phyloP scores from a whole-genome alignment of 2,797 vertebrate genomes.

The Rhadinocentrus ornatus region DNA sequence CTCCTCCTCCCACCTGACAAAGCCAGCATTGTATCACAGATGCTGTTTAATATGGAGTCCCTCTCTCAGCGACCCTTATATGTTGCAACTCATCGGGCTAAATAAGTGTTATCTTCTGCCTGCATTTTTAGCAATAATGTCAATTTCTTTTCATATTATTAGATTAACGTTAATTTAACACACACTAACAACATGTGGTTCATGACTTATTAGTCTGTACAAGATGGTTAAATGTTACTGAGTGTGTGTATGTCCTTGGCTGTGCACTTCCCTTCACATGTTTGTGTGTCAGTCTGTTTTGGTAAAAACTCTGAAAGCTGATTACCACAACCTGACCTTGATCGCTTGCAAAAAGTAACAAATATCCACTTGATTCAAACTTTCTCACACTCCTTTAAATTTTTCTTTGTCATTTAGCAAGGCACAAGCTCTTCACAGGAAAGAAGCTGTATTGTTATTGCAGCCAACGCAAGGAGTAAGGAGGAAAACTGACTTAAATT shows the following conservation, averaged over 20 bases:
- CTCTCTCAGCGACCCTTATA: slow-evolving; percentile 60
- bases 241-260: neutral
- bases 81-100: slow-evolving; percentile 28
- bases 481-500: slow-evolving; percentile 66
- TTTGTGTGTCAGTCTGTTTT: slow-evolving; percentile 22
- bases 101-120: slow-evolving; percentile 31
- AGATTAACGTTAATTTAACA: neutral
- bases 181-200: neutral
- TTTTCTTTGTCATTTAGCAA: slow-evolving; percentile 20
- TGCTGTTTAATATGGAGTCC: slow-evolving; percentile 78
- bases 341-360: slow-evolving; percentile 34
- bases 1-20: slow-evolving; percentile 83
- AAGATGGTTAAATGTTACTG: neutral
- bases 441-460: slow-evolving; percentile 66
- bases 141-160: slow-evolving; percentile 1
- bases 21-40: slow-evolving; percentile 79
- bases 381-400: slow-evolving; percentile 28
- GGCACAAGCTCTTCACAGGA: slow-evolving; percentile 57
- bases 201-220: slow-evolving; percentile 25
- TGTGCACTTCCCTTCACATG: slow-evolving; percentile 2
- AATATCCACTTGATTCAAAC: slow-evolving; percentile 21
- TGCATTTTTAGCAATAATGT: neutral
- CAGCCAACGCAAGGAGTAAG: slow-evolving; percentile 69
- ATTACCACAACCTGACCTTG: slow-evolving; percentile 49
- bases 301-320: slow-evolving; percentile 20